Conservation (phyloP, 2,888 invertebrate genomes). For the Entomobrya multifasciata region DNA sequence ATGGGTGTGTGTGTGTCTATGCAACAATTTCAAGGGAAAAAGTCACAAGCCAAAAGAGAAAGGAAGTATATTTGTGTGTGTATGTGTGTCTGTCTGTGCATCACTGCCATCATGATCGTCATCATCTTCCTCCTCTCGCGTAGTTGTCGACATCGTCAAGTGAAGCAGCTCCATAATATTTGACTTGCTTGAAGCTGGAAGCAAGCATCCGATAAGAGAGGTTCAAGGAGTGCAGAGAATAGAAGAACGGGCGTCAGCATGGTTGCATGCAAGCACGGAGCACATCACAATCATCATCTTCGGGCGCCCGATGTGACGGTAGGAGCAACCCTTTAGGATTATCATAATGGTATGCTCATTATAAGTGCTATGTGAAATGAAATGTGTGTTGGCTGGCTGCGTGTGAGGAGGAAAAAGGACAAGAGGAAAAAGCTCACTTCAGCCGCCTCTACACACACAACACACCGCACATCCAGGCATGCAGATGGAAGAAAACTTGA, state of each 20-base stretch:
- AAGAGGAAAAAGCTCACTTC: conserved; percentile 49
- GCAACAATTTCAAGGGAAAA: conserved; percentile 25
- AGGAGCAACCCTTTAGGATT: conserved; percentile 64
- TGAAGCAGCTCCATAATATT: conserved; percentile 35
- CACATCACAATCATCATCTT: background rate
- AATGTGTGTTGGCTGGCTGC: conserved; percentile 24
- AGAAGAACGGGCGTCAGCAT: background rate
- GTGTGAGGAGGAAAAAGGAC: conserved; percentile 49
- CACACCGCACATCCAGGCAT: background rate
- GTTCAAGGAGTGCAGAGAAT: background rate
- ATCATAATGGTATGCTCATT: conserved; percentile 76
- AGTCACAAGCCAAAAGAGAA: conserved; percentile 28
- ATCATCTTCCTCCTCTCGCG: background rate
- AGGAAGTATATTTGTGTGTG: background rate
- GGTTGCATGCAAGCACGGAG: background rate
- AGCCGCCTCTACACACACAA: background rate
- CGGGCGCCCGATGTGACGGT: conserved; percentile 51
- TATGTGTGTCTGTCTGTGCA: conserved; percentile 1
- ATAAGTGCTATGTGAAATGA: conserved; percentile 59
- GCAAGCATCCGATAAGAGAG: conserved; percentile 56
- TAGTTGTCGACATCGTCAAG: conserved; percentile 18
- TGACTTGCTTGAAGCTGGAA: conserved; percentile 65
- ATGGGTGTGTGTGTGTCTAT: background rate
- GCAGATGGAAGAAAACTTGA: background rate
- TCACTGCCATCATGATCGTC: conserved; percentile 4